These are phyloP conservation scores for Hypsopygia costalis DNA, from an alignment of 2,888 invertebrate genomes.

Conservation along the genomic window DNA sequence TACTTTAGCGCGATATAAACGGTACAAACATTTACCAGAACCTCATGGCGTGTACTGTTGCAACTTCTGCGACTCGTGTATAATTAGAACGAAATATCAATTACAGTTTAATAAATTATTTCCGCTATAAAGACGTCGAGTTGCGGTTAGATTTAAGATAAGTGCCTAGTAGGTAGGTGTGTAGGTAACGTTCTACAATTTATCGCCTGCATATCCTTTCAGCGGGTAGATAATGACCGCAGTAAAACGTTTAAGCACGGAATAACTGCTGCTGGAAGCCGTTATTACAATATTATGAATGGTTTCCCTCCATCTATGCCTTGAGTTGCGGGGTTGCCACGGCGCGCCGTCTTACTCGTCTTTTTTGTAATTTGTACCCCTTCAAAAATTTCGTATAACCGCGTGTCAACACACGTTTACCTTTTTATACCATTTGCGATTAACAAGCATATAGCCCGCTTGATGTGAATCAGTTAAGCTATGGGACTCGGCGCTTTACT, in stretches of 20 bases:
- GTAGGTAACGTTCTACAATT: slow-evolving; percentile 65
- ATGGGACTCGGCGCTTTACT: no score
- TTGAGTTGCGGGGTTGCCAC: no score
- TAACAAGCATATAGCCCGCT: no score
- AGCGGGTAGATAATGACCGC: slow-evolving; percentile 79
- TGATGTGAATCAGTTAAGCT: no score
- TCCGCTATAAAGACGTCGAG: slow-evolving; percentile 41
- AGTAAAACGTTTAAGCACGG: slow-evolving; percentile 80
- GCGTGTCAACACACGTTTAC: no score
- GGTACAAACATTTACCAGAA: no score
- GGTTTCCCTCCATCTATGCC: slow-evolving; percentile 56
- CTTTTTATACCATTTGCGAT: no score
- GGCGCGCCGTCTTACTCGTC: slow-evolving; percentile 20
- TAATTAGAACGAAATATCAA: slow-evolving; percentile 33
- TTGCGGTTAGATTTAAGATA: slow-evolving; percentile 49
- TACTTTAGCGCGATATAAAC: slow-evolving; percentile 8
- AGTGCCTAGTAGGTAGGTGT: slow-evolving; percentile 45
- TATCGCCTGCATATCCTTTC: slow-evolving; percentile 80
- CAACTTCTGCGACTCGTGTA: slow-evolving; percentile 10
- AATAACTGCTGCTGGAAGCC: slow-evolving; percentile 76
- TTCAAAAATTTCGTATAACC: neutral
- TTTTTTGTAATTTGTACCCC: slow-evolving; percentile 1
- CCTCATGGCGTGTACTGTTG: slow-evolving; percentile 1
- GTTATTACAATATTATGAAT: slow-evolving; percentile 81
- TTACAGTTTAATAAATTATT: slow-evolving; percentile 44